Percentiles rank a stretch among this genome's conserved stretches.
phyloP scores from a whole-genome alignment of 2,113 vertebrate species.

The Phylloscopus whistleri region DNA sequence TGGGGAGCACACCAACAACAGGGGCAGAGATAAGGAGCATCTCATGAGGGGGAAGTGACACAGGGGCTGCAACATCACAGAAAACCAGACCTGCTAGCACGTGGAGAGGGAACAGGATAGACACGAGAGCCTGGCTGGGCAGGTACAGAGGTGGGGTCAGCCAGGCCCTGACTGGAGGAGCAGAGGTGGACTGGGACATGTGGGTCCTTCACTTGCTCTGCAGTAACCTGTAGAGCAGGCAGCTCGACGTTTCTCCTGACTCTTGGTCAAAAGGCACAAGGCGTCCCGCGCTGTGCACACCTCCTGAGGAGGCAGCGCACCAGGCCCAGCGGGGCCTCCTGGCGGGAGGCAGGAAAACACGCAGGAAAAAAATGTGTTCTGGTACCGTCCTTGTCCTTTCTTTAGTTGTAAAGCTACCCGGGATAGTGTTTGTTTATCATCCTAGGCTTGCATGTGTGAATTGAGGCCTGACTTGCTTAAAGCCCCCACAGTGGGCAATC shows the following conservation, averaged over 20 bases:
- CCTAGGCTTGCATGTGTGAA: background rate
- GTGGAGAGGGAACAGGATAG: background rate
- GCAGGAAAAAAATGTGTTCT: background rate
- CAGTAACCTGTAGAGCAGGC: background rate
- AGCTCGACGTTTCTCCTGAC: background rate
- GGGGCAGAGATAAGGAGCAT: background rate
- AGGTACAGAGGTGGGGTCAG: background rate
- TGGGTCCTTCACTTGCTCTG: background rate
- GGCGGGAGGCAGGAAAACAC: background rate
- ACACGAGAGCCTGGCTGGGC: background rate
- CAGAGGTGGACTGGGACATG: background rate
- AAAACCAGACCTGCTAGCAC: background rate
- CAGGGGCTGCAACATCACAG: rapidly evolving
- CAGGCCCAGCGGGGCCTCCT: rapidly evolving
- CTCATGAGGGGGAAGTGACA: background rate
- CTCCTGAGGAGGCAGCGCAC: background rate
- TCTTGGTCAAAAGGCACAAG: background rate
- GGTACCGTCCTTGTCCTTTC: background rate
- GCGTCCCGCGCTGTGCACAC: rapidly evolving
- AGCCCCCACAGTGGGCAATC: background rate
- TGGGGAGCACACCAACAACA: background rate
- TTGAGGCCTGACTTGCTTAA: conserved; percentile 32
- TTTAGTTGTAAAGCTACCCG: conserved; percentile 12
- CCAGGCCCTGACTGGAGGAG: background rate
- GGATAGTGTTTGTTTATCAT: conserved; percentile 34